Percentiles rank a stretch among this genome's conserved stretches.
Conservation (phyloP, 1,140 invertebrate species). For the Orius insidiosus region DNA sequence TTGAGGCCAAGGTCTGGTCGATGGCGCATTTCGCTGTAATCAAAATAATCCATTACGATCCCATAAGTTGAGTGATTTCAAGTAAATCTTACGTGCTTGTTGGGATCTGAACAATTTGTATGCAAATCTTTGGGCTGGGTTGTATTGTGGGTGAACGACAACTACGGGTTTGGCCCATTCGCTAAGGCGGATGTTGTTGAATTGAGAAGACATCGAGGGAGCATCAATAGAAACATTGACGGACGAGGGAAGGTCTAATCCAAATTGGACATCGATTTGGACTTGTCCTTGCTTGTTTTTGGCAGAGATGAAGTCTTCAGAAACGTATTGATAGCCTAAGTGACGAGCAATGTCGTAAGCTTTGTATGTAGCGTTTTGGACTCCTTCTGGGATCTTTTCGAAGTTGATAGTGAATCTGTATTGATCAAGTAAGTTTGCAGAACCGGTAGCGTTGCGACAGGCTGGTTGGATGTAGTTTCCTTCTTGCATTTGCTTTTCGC, state of each 20-base stretch:
- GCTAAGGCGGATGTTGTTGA: conserved; percentile 27
- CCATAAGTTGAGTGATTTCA: neutral
- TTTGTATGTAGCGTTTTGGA: conserved; percentile 19
- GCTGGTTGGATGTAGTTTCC: conserved; percentile 32
- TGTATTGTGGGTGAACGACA: conserved; percentile 28
- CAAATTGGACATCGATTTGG: conserved; percentile 27
- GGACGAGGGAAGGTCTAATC: conserved; percentile 24
- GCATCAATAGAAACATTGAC: conserved; percentile 28
- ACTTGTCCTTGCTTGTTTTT: conserved; percentile 28
- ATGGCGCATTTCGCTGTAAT: conserved; percentile 39
- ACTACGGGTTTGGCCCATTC: conserved; percentile 22
- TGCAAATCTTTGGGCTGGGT: conserved; percentile 23
- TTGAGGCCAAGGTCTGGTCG: conserved; percentile 33
- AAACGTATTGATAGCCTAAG: conserved; percentile 14
- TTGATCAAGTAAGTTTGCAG: conserved; percentile 30
- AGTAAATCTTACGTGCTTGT: conserved; percentile 29
- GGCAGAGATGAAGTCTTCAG: conserved; percentile 18
- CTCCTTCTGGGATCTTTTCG: conserved; percentile 24
- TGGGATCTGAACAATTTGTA: conserved; percentile 24
- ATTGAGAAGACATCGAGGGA: conserved; percentile 24
- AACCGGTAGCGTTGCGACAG: conserved; percentile 33
- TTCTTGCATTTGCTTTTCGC: conserved; percentile 30
- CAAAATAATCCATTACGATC: neutral
- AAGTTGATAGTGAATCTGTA: conserved; percentile 28
- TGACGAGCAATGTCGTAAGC: conserved; percentile 16